Percentiles rank a stretch among this genome's conserved stretches.
Evolutionary conservation across 2,888 invertebrate genomes (phyloP).

Genomic region (Azorinus chamasolen): DNA sequence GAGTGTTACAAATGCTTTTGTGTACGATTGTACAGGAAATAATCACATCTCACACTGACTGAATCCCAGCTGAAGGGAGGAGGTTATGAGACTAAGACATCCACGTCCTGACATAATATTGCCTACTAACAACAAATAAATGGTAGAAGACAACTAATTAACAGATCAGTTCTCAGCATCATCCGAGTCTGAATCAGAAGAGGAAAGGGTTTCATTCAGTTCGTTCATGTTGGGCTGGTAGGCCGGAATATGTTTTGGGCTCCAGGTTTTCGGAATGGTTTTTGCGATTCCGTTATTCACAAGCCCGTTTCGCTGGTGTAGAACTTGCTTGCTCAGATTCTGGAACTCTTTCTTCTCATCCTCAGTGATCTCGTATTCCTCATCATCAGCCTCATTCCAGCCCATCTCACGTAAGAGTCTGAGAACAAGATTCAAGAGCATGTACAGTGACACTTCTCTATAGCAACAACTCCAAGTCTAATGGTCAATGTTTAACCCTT

Average conservation of each 20-base stretch:
- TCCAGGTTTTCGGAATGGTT: slow-evolving; percentile 77
- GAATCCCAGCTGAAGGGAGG: too few relatives aligned
- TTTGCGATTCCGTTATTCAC: slow-evolving; percentile 3
- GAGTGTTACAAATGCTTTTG: too few relatives aligned
- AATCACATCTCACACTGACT: too few relatives aligned
- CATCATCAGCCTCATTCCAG: slow-evolving; percentile 86
- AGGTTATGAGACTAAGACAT: too few relatives aligned
- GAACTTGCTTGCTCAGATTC: slow-evolving; percentile 76
- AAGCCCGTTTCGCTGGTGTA: slow-evolving; percentile 70
- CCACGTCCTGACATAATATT: too few relatives aligned
- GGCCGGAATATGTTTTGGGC: slow-evolving; percentile 78
- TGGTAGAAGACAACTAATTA: neutral
- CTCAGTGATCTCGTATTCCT: slow-evolving; percentile 85
- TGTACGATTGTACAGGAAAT: too few relatives aligned
- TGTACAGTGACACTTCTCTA: too few relatives aligned
- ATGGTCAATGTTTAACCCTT: too few relatives aligned
- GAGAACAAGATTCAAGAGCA: neutral
- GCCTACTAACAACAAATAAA: too few relatives aligned
- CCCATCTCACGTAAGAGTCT: slow-evolving; percentile 86
- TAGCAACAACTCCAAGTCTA: too few relatives aligned
- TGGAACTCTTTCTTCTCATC: slow-evolving; percentile 86
- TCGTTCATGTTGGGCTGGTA: slow-evolving; percentile 72
- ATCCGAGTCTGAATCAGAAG: slow-evolving; percentile 79
- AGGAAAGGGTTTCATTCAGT: slow-evolving; percentile 75
- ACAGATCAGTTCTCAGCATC: slow-evolving; percentile 55